phyloP scores from a whole-genome alignment of 2,113 vertebrate genomes.

The Trachemys scripta region DNA sequence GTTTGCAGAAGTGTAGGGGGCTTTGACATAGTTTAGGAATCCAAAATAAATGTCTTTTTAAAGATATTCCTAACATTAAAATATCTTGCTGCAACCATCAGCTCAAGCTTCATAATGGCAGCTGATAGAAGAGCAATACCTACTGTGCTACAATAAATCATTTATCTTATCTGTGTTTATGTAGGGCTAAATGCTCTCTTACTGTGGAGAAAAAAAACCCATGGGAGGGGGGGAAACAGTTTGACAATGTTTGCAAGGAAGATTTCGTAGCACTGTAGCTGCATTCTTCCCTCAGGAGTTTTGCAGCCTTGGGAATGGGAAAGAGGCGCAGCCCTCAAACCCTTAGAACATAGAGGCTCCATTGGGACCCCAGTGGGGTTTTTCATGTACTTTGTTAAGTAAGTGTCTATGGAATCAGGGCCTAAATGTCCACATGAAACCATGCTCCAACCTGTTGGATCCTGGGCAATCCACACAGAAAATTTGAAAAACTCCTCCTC shows the following conservation, averaged over 20 bases:
- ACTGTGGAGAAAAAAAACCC: slow-evolving; percentile 14
- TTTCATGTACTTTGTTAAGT: not conserved
- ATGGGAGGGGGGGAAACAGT: not conserved
- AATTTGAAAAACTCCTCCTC: not conserved
- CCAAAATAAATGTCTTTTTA: slow-evolving; percentile 53
- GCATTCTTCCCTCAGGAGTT: slow-evolving; percentile 28
- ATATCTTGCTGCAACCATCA: slow-evolving; percentile 55
- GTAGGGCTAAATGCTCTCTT: slow-evolving; percentile 60
- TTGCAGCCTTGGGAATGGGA: not conserved
- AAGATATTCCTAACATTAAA: slow-evolving; percentile 47
- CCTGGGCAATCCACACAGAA: not conserved
- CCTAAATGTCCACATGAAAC: not conserved
- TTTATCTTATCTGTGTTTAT: slow-evolving; percentile 68
- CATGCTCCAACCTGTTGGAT: not conserved
- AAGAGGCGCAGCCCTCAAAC: not conserved
- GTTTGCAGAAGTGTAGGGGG: slow-evolving; percentile 28
- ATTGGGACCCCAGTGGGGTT: not conserved
- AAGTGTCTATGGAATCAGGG: not conserved
- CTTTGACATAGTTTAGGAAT: slow-evolving; percentile 56
- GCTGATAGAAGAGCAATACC: slow-evolving; percentile 61
- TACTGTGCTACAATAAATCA: slow-evolving; percentile 55
- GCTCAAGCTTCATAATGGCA: slow-evolving; percentile 44
- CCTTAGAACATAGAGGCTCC: not conserved
- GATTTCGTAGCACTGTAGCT: slow-evolving; percentile 17
- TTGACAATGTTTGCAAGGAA: slow-evolving; percentile 49